These are phyloP conservation scores for Drosophila mettleri DNA, from an alignment of 2,888 invertebrate species.

Conservation along the genomic window DNA sequence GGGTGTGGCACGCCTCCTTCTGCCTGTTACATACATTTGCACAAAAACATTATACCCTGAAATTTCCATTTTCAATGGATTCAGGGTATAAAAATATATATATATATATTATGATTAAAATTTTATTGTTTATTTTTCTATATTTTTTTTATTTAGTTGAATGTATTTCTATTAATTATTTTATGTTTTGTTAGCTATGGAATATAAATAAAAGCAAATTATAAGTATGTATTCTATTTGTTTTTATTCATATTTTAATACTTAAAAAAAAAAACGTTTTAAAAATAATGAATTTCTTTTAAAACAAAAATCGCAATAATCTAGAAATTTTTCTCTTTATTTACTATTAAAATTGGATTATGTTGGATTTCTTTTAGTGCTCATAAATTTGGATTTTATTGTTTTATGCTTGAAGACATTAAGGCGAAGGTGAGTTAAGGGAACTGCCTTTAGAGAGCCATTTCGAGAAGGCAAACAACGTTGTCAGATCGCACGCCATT, in stretches of 20 bases:
- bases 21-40: no score
- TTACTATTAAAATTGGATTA: neutral
- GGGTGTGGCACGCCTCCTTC: no score
- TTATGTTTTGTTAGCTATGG: no score
- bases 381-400: slow-evolving; percentile 5
- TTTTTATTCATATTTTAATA: neutral
- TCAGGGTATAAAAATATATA: no score
- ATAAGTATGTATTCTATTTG: no score
- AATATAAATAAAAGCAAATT: no score
- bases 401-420: neutral
- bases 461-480: slow-evolving; percentile 3
- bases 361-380: slow-evolving; percentile 7
- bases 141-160: no score
- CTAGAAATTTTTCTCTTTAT: neutral
- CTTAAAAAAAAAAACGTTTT: neutral
- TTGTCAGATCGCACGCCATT: slow-evolving; percentile 11
- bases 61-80: no score
- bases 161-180: no score
- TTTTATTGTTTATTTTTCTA: no score
- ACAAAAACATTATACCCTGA: no score
- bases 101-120: no score
- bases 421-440: neutral
- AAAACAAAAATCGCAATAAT: neutral
- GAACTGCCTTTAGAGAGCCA: neutral
- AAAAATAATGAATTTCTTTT: neutral